These are phyloP conservation scores for Lacanobia wlatinum DNA, from an alignment of 2,888 invertebrate genomes.

Conservation along the genomic window DNA sequence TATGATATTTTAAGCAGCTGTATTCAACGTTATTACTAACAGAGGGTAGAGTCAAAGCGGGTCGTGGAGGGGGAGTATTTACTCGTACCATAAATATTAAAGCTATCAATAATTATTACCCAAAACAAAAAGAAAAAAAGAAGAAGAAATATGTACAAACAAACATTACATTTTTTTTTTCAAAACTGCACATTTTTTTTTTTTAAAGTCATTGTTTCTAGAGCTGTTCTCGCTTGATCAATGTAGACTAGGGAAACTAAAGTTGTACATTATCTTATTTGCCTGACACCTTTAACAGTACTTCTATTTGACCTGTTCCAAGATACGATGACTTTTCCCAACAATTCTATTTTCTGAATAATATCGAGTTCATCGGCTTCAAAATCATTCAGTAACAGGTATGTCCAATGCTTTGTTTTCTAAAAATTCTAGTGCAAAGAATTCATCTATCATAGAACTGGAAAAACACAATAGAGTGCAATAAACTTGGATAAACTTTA, in stretches of 20 bases:
- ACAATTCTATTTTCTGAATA: conserved; percentile 15
- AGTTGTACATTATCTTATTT: background rate
- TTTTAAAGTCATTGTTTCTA: too few species aligned
- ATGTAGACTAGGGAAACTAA: background rate
- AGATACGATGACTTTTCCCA: conserved; percentile 2
- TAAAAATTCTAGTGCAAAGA: background rate
- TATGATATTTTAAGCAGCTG: background rate
- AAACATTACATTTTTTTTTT: too few species aligned
- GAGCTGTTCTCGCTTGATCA: too few species aligned
- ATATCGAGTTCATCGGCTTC: conserved; percentile 19
- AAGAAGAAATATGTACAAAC: too few species aligned
- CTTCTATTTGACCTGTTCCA: background rate
- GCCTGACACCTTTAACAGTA: background rate
- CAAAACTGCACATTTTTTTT: too few species aligned
- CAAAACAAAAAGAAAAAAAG: too few species aligned
- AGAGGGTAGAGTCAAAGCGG: too few species aligned
- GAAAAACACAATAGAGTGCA: conserved; percentile 18
- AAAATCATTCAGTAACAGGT: conserved; percentile 18
- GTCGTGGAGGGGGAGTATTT: too few species aligned
- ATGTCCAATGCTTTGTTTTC: conserved; percentile 31
- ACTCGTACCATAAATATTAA: too few species aligned
- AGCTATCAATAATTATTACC: too few species aligned
- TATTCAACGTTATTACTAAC: background rate
- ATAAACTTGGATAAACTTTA: conserved; percentile 13
- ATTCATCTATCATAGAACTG: conserved; percentile 9